phyloP scores from a whole-genome alignment of 2,797 vertebrate genomes.

The Trematomus bernacchii region DNA sequence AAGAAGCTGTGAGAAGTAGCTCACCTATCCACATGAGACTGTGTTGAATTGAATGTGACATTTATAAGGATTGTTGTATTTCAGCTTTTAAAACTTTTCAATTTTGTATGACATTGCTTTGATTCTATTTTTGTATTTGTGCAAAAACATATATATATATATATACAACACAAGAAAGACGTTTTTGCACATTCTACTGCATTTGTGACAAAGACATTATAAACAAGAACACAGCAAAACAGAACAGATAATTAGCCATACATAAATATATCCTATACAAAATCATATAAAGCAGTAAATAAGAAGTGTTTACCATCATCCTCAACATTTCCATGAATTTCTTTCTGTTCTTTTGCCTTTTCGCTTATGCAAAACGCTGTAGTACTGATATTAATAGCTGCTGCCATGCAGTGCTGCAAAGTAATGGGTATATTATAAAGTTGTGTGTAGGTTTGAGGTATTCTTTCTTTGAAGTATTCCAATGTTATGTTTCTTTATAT shows the following conservation, averaged over 20 bases:
- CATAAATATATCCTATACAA: conserved; percentile 2
- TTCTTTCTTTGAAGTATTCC: too few species aligned
- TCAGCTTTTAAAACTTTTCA: not conserved
- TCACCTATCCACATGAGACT: not conserved
- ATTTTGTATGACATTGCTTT: not conserved
- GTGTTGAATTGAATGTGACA: not conserved
- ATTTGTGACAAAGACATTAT: not conserved
- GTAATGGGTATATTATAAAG: too few species aligned
- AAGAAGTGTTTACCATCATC: too few species aligned
- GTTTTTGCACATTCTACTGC: too few species aligned
- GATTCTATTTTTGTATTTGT: not conserved
- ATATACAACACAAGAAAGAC: not conserved
- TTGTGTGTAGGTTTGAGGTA: too few species aligned
- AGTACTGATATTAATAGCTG: too few species aligned
- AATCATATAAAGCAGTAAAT: not conserved
- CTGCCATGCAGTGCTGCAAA: too few species aligned
- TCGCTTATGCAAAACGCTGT: too few species aligned
- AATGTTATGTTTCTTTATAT: too few species aligned
- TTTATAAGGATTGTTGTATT: too few species aligned
- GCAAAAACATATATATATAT: not conserved
- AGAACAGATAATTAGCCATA: conserved; percentile 4
- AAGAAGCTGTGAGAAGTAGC: not conserved
- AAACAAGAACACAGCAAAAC: not conserved
- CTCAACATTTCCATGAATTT: too few species aligned
- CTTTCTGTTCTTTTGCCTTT: too few species aligned